Base-by-base conservation (phyloP, 2,888 invertebrate species). In the Troides oblongomaculatus region DNA sequence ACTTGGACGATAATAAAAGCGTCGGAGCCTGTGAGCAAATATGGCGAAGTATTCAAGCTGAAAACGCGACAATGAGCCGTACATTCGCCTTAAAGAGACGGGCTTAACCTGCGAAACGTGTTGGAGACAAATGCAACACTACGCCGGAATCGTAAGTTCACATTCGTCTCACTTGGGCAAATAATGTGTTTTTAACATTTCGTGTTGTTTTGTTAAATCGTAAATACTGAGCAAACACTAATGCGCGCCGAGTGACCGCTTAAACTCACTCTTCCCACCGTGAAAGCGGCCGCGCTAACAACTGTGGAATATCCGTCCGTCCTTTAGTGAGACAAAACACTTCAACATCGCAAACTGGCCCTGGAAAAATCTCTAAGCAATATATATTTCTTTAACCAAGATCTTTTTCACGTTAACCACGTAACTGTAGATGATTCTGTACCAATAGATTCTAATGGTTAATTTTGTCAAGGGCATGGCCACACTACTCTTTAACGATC, bases 111-210 rank as follows among this genome's bases (percentile, higher is more conserved):
- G 80, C 76, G 84, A 82, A 85, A 89, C 92, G 92, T 92, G 92
- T 88, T 82, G 81, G 77, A 84, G 89, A 92, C 92, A 92, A 92
- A 92, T 85, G 89, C 81, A 76, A 77, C 74, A 74, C 76, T 78
- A 82, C 85, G 84, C 80, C 85, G 81, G 86, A 85, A 89, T 89
- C 89, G 86, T 89, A 88, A 88, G 88, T 84, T 83, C 86, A 84
- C 90, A 92, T 92, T 92, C 90, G 92, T 92, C 92, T 86, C 92
- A 92, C 83, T 85, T 82, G 86, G 86, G 86, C 92, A 91, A 91
- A 91, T 91, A 91, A 91, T 91, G 90, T 92, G 92, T 92, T 92
- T 92, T 92, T 90, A 92, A 92, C 92, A 90, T 92, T 90, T 90
- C 90, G 85, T 89, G 90, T 91, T 92, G 92, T 92, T 92, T 92